phyloP scores from a whole-genome alignment of 1,140 invertebrate species.

The Brachionus sp. region DNA sequence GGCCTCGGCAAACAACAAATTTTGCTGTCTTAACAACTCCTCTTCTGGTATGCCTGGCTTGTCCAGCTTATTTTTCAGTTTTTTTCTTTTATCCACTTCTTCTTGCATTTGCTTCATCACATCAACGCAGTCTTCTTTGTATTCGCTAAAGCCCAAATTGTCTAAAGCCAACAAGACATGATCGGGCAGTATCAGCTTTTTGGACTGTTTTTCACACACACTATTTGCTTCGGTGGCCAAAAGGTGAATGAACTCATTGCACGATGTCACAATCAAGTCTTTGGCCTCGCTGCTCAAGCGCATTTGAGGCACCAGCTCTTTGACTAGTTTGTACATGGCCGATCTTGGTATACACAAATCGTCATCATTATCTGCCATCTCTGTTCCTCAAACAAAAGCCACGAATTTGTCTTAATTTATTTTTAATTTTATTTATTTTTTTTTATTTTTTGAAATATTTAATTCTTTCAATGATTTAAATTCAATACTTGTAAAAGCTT shows the following conservation, averaged over 20 bases:
- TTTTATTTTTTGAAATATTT: conserved; percentile 8
- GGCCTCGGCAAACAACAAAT: conserved; percentile 92
- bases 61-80: conserved; percentile 87
- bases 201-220: conserved; percentile 44
- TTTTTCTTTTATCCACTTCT: conserved; percentile 83
- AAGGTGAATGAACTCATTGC: conserved; percentile 43
- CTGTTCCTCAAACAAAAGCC: background rate
- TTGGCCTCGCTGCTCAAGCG: conserved; percentile 38
- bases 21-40: conserved; percentile 89
- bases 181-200: conserved; percentile 44
- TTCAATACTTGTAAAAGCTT: conserved; percentile 21
- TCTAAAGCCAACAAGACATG: conserved; percentile 71
- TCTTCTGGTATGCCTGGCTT: conserved; percentile 96
- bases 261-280: conserved; percentile 45
- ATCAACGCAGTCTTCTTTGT: conserved; percentile 84
- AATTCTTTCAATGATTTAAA: background rate
- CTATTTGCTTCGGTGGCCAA: conserved; percentile 22
- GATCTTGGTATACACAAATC: conserved; percentile 45
- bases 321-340: conserved; percentile 45
- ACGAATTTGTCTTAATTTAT: background rate
- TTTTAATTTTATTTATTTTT: background rate
- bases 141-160: conserved; percentile 85
- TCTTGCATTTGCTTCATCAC: conserved; percentile 92
- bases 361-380: conserved; percentile 43
- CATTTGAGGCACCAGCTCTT: conserved; percentile 36